phyloP scores from a whole-genome alignment of 2,888 invertebrate species.

The Stenodema calcarata region DNA sequence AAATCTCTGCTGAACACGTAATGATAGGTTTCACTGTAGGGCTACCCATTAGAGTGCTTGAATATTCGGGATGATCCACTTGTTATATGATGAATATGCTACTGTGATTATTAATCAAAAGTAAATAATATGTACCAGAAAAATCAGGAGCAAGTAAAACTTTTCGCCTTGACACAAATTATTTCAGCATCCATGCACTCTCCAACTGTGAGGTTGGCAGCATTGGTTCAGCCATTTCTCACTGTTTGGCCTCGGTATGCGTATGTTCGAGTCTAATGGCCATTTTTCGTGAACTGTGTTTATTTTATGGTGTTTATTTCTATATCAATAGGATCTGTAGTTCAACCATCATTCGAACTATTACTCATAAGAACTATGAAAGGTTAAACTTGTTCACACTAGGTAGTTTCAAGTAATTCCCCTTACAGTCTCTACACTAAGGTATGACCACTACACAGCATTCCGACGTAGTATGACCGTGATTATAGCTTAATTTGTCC shows the following conservation, averaged over 20 bases:
- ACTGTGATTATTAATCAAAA: too few species aligned
- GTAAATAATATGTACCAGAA: too few species aligned
- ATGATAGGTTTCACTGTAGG: too few species aligned
- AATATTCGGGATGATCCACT: too few species aligned
- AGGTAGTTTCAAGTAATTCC: neutral
- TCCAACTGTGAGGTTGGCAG: neutral
- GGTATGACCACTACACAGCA: neutral
- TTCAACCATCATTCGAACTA: neutral
- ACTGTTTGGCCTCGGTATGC: slow-evolving; percentile 16
- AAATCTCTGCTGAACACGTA: too few species aligned
- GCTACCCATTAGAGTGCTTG: too few species aligned
- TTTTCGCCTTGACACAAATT: too few species aligned
- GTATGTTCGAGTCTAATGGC: slow-evolving; percentile 1
- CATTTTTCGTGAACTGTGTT: neutral
- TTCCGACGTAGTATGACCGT: neutral
- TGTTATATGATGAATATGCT: too few species aligned
- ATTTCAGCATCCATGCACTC: too few species aligned
- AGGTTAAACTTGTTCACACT: neutral
- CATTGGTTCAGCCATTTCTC: neutral
- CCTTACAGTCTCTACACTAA: neutral
- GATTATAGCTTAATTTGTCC: neutral
- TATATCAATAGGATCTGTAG: neutral
- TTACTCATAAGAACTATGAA: neutral
- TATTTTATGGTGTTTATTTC: neutral
- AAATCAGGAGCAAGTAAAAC: too few species aligned